Percentiles rank a stretch among this genome's conserved stretches.
phyloP scores from a whole-genome alignment of 2,113 vertebrate species.

The Entelurus aequoreus region DNA sequence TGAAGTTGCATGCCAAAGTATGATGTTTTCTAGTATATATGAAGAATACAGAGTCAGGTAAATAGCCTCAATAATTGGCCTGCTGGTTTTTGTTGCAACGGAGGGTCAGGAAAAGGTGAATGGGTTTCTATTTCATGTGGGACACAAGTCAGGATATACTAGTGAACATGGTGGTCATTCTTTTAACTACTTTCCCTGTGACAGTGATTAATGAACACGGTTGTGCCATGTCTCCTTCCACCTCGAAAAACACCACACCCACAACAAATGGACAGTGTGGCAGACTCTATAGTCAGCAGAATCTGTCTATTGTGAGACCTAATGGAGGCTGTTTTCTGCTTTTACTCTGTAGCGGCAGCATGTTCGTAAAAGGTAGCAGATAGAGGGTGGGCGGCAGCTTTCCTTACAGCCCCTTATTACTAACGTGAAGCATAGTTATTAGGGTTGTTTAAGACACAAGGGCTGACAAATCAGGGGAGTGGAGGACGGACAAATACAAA shows the following conservation, averaged over 20 bases:
- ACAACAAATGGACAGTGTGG: slow-evolving; percentile 28
- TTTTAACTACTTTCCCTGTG: slow-evolving; percentile 40
- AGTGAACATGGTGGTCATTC: slow-evolving; percentile 49
- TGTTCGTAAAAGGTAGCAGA: slow-evolving; percentile 48
- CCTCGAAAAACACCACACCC: slow-evolving; percentile 13
- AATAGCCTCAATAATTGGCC: slow-evolving; percentile 4
- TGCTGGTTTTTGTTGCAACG: slow-evolving; percentile 25
- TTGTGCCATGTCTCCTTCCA: slow-evolving; percentile 35
- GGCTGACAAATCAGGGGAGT: slow-evolving; percentile 40
- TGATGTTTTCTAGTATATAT: no score
- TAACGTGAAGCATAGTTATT: slow-evolving; percentile 57
- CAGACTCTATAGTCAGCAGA: slow-evolving; percentile 55
- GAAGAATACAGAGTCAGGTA: background rate
- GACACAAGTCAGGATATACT: slow-evolving; percentile 38
- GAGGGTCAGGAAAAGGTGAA: slow-evolving; percentile 46
- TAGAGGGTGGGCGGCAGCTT: slow-evolving; percentile 50
- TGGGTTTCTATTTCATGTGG: slow-evolving; percentile 35
- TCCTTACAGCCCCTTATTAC: slow-evolving; percentile 54
- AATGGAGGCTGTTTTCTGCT: slow-evolving; percentile 48
- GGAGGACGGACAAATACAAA: slow-evolving; percentile 20
- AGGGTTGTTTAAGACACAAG: slow-evolving; percentile 61
- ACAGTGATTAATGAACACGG: slow-evolving; percentile 67
- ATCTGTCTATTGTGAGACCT: slow-evolving; percentile 43
- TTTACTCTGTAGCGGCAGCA: slow-evolving; percentile 32
- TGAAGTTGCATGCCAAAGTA: no score